Evolutionary conservation across 2,888 invertebrate genomes (phyloP).

Genomic region (Crepidodera aurea): DNA sequence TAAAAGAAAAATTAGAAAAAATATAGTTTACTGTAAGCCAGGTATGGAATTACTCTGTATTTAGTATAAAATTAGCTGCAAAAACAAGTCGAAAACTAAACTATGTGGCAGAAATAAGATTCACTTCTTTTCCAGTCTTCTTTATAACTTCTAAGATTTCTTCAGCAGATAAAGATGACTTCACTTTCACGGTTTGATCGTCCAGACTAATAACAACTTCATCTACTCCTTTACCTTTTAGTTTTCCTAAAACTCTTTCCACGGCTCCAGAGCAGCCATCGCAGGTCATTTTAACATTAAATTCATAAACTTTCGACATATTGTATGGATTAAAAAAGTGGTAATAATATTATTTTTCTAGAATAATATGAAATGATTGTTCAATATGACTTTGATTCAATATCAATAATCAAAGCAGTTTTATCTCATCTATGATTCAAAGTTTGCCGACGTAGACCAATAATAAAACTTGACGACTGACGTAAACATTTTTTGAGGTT

Average conservation of each 20-base stretch:
- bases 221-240: slow-evolving; percentile 75
- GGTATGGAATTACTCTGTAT: too few species aligned
- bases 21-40: too few species aligned
- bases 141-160: slow-evolving; percentile 76
- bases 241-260: slow-evolving; percentile 81
- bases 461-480: too few species aligned
- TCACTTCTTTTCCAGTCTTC: slow-evolving; percentile 80
- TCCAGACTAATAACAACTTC: slow-evolving; percentile 73
- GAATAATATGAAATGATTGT: too few species aligned
- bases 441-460: too few species aligned
- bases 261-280: slow-evolving; percentile 92
- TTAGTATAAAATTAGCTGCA: slow-evolving; percentile 5
- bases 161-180: slow-evolving; percentile 70
- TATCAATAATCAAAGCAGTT: too few species aligned
- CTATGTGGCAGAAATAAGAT: slow-evolving; percentile 63
- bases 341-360: too few species aligned
- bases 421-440: too few species aligned
- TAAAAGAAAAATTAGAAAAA: too few species aligned
- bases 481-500: too few species aligned
- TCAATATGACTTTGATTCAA: too few species aligned
- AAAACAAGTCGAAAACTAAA: not conserved
- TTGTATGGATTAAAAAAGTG: not conserved
- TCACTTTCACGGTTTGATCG: slow-evolving; percentile 75
- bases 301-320: slow-evolving; percentile 69
- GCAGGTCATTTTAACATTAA: slow-evolving; percentile 93